These are phyloP conservation scores for Syrista parreyssii DNA, from an alignment of 2,888 invertebrate genomes.

Conservation along the genomic window DNA sequence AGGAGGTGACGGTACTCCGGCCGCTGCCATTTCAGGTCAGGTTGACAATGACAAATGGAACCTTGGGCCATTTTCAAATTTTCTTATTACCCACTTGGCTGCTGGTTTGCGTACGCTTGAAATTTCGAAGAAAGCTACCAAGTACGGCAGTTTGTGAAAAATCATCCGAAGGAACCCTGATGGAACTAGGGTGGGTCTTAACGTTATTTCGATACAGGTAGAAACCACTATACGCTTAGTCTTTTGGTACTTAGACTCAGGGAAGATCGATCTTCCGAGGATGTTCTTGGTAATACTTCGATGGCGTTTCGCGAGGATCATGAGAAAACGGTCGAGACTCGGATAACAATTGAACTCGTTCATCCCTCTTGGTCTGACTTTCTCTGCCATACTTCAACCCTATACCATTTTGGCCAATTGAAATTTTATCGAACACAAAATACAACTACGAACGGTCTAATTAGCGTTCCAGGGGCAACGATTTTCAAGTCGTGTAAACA, in stretches of 20 bases:
- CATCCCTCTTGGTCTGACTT: neutral
- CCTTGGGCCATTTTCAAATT: constrained; percentile 51
- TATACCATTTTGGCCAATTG: neutral
- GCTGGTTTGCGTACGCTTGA: neutral
- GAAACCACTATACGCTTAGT: neutral
- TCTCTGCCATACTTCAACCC: neutral
- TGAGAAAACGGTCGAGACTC: neutral
- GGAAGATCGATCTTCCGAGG: neutral
- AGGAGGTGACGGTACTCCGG: constrained; percentile 27
- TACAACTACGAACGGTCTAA: constrained; percentile 11
- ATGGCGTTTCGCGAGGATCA: too few relatives aligned
- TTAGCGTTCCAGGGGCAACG: constrained; percentile 33
- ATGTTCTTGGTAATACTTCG: neutral
- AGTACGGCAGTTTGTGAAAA: neutral
- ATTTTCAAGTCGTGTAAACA: constrained; percentile 37
- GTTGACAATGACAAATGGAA: constrained; percentile 60
- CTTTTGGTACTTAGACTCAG: neutral
- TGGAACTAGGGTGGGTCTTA: neutral
- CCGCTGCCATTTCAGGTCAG: constrained; percentile 36
- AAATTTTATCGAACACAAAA: neutral
- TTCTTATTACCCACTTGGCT: constrained; percentile 47
- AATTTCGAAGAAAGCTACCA: neutral
- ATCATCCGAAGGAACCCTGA: neutral
- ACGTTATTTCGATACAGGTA: neutral
- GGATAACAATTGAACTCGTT: neutral